Evolutionary conservation across 1,140 invertebrate genomes (phyloP).

Genomic region (Heliothis subflexa): DNA sequence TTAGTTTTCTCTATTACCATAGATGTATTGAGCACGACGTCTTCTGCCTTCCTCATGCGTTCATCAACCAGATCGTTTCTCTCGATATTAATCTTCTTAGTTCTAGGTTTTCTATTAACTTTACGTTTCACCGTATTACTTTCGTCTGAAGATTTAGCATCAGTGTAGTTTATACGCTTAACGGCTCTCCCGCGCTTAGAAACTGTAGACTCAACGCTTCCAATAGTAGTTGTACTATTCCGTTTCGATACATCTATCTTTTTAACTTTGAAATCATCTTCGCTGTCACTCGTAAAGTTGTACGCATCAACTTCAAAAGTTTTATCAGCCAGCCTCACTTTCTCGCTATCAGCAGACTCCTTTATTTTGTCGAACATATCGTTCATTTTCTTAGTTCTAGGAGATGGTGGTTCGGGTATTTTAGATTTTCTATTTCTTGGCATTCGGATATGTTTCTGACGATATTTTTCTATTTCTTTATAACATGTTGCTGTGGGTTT

Average conservation of each 20-base stretch:
- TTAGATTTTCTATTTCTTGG: slow-evolving; percentile 53
- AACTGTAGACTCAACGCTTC: slow-evolving; percentile 43
- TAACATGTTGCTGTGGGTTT: slow-evolving; percentile 61
- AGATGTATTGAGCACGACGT: slow-evolving; percentile 66
- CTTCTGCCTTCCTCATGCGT: slow-evolving; percentile 63
- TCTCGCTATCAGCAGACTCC: slow-evolving; percentile 55
- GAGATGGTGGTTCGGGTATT: slow-evolving; percentile 53
- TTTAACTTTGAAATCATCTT: slow-evolving; percentile 69
- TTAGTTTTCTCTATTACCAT: slow-evolving; percentile 53
- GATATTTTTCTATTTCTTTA: slow-evolving; percentile 69
- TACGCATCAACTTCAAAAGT: slow-evolving; percentile 60
- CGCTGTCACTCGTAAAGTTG: slow-evolving; percentile 73
- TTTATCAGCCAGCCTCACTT: slow-evolving; percentile 59
- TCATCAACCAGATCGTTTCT: slow-evolving; percentile 63
- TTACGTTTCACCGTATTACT: slow-evolving; percentile 47
- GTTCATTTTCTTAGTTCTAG: slow-evolving; percentile 63
- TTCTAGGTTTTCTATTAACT: slow-evolving; percentile 36
- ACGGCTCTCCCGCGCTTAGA: slow-evolving; percentile 35
- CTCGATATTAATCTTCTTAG: slow-evolving; percentile 19
- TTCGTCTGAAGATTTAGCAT: slow-evolving; percentile 49
- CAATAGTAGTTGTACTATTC: slow-evolving; percentile 51
- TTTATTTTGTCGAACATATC: slow-evolving; percentile 71
- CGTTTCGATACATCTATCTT: slow-evolving; percentile 51
- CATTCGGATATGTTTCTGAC: slow-evolving; percentile 54
- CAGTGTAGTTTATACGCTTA: slow-evolving; percentile 52